phyloP scores from a whole-genome alignment of 2,888 invertebrate species.

The Bhutanitis thaidina region DNA sequence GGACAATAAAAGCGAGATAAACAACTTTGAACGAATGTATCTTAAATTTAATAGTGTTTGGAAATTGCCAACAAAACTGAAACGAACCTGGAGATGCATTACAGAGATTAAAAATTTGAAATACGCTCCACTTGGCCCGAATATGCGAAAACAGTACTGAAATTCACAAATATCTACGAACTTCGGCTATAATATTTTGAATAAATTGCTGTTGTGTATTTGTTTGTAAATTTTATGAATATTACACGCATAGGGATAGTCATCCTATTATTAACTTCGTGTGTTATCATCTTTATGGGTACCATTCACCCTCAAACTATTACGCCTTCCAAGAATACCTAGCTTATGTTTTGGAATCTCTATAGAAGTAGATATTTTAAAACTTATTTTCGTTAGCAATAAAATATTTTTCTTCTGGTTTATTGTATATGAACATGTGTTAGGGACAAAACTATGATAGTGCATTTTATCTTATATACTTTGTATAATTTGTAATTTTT shows the following conservation, averaged over 20 bases:
- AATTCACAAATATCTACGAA: slow-evolving; percentile 3
- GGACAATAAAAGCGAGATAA: slow-evolving; percentile 9
- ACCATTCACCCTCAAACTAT: neutral
- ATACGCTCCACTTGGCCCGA: slow-evolving; percentile 1
- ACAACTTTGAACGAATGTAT: slow-evolving; percentile 7
- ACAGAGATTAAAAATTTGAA: slow-evolving; percentile 17
- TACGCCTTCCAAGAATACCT: no score
- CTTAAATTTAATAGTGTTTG: slow-evolving; percentile 7
- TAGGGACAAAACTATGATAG: no score
- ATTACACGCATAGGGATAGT: neutral
- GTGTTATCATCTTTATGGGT: neutral
- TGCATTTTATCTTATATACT: no score
- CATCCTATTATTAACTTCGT: slow-evolving; percentile 2
- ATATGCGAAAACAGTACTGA: neutral
- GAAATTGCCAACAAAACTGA: slow-evolving; percentile 8
- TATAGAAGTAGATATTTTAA: no score
- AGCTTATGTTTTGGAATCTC: no score
- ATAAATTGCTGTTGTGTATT: slow-evolving; percentile 8
- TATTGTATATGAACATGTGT: no score
- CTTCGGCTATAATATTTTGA: slow-evolving; percentile 10
- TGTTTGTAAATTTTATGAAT: slow-evolving; percentile 10
- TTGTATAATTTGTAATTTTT: no score
- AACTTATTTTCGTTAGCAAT: no score
- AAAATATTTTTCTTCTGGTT: no score
- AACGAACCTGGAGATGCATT: slow-evolving; percentile 16